Conservation (phyloP, 2,888 invertebrate species). For the Orchesella flavescens region DNA sequence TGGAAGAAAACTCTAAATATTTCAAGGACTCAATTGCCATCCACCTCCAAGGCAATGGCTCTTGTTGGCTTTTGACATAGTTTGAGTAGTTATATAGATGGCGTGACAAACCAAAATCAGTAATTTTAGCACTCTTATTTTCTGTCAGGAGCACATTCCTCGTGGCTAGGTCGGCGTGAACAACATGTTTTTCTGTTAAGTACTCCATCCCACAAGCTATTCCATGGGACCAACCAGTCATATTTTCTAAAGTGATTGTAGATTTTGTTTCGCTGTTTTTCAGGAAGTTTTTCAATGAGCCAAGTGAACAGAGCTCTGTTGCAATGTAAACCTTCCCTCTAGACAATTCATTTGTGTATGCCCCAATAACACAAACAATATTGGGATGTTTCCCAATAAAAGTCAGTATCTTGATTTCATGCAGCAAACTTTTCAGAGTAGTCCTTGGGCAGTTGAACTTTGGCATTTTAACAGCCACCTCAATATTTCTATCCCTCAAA, state of each 20-base stretch:
- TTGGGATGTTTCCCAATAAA: conserved; percentile 26
- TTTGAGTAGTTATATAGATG: not conserved
- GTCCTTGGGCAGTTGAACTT: not conserved
- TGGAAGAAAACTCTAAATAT: not conserved
- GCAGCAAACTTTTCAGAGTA: conserved; percentile 11
- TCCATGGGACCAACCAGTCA: conserved; percentile 7
- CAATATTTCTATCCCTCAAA: not conserved
- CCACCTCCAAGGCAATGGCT: not conserved
- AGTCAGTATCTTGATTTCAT: conserved; percentile 33
- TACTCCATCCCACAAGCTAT: conserved; percentile 44
- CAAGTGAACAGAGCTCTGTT: not conserved
- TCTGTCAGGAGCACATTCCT: conserved; percentile 22
- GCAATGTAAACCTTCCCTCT: not conserved
- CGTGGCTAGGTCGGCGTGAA: conserved; percentile 18
- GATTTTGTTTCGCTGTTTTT: not conserved
- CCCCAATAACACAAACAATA: conserved; percentile 21
- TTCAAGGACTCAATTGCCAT: conserved; percentile 18
- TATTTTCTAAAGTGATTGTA: not conserved
- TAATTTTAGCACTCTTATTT: conserved; percentile 12
- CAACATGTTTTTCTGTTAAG: not conserved
- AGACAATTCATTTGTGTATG: not conserved
- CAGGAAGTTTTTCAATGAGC: not conserved
- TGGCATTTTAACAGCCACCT: conserved; percentile 21
- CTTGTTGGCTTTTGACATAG: not conserved
- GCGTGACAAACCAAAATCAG: conserved; percentile 22